phyloP scores from a whole-genome alignment of 2,888 invertebrate genomes.

The Amphimallon solstitiale region DNA sequence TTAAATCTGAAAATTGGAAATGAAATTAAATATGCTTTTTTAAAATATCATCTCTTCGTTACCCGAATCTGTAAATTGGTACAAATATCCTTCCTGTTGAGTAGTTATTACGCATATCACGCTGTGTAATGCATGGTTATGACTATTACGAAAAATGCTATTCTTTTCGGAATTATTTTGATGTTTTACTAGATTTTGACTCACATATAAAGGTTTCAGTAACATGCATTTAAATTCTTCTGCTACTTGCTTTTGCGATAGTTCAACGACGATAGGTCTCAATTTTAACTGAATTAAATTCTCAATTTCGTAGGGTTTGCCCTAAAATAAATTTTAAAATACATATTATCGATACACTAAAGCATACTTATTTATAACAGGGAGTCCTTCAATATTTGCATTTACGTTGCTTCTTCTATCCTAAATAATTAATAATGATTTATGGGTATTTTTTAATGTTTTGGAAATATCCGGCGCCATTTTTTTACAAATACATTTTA shows the following conservation, averaged over 20 bases:
- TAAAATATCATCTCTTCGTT: slow-evolving; percentile 24
- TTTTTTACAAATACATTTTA: no score
- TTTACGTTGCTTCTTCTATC: no score
- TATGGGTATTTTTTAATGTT: no score
- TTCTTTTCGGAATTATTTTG: slow-evolving; percentile 43
- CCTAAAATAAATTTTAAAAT: slow-evolving; percentile 51
- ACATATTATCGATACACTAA: slow-evolving; percentile 3
- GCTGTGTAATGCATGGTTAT: slow-evolving; percentile 68
- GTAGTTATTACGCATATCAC: slow-evolving; percentile 73
- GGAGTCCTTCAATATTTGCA: background rate
- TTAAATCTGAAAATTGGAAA: slow-evolving; percentile 46
- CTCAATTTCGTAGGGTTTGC: slow-evolving; percentile 60
- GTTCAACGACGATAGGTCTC: slow-evolving; percentile 59
- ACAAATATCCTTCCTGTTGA: slow-evolving; percentile 77
- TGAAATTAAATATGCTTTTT: background rate
- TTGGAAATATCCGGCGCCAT: no score
- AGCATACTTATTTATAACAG: background rate
- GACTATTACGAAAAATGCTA: slow-evolving; percentile 66
- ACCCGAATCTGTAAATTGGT: slow-evolving; percentile 70
- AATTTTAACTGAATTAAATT: slow-evolving; percentile 65
- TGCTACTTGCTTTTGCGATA: slow-evolving; percentile 59
- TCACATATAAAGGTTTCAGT: slow-evolving; percentile 64
- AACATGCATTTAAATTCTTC: slow-evolving; percentile 67
- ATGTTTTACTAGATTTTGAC: slow-evolving; percentile 47
- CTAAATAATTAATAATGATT: no score